Evolutionary conservation across 2,797 vertebrate genomes (phyloP).

Genomic region (Gambelia wislizenii): DNA sequence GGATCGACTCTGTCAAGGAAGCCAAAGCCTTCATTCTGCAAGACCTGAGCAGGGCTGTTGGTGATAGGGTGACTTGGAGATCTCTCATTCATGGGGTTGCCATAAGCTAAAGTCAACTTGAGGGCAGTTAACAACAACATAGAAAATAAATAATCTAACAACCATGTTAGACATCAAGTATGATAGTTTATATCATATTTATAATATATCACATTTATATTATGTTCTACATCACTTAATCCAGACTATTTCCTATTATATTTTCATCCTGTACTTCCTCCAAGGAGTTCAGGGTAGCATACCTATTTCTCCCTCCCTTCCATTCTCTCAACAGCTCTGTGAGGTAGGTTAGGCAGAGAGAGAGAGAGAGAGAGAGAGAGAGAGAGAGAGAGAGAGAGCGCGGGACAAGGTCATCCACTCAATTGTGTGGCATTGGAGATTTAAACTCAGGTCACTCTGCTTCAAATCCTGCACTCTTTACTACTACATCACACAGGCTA

Average conservation of each 20-base stretch:
- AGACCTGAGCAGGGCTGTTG: too few relatives aligned
- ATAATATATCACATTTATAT: too few relatives aligned
- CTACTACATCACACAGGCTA: neutral
- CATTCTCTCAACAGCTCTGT: neutral
- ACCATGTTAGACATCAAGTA: neutral
- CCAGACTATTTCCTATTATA: neutral
- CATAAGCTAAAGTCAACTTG: too few relatives aligned
- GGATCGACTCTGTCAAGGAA: too few relatives aligned
- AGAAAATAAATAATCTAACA: neutral
- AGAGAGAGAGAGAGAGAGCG: neutral
- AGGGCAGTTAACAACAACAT: too few relatives aligned
- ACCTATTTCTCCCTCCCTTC: neutral
- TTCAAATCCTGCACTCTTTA: too few relatives aligned
- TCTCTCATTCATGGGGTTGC: too few relatives aligned
- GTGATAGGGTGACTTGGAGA: too few relatives aligned
- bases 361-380: neutral
- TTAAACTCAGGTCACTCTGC: neutral
- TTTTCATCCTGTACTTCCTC: neutral
- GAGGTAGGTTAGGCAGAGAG: neutral
- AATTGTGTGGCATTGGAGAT: neutral
- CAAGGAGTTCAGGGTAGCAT: neutral
- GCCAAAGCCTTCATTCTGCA: too few relatives aligned
- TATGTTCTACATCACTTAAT: neutral
- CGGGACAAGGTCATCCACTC: neutral
- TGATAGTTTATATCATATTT: too few relatives aligned